These are phyloP conservation scores for Albula glossodonta DNA, from an alignment of 2,113 vertebrate genomes.

Conservation along the genomic window DNA sequence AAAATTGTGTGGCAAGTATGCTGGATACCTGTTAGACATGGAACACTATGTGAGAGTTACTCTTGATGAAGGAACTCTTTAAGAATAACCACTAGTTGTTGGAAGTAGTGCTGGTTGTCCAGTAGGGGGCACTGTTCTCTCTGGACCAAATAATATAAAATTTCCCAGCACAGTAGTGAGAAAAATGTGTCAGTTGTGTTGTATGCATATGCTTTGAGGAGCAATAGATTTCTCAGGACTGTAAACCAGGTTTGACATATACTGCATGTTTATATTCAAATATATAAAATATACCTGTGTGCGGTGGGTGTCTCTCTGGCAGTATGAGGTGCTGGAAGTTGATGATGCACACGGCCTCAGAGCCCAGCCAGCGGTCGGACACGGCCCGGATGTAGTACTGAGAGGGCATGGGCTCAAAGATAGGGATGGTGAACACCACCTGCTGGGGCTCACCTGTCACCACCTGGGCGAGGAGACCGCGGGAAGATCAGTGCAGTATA, in stretches of 20 bases:
- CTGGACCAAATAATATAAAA: not conserved
- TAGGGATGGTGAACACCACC: slow-evolving; percentile 95
- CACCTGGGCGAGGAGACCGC: slow-evolving; percentile 67
- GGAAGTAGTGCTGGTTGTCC: not conserved
- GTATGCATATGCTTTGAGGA: no score
- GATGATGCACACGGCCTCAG: slow-evolving; percentile 92
- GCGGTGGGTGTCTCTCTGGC: slow-evolving; percentile 93
- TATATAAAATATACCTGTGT: slow-evolving; percentile 72
- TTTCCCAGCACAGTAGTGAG: not conserved
- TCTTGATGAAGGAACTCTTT: not conserved
- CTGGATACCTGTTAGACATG: no score
- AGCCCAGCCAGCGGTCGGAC: slow-evolving; percentile 94
- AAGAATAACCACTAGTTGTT: not conserved
- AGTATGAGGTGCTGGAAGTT: slow-evolving; percentile 98
- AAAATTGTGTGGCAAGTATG: no score
- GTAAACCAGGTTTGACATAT: not conserved
- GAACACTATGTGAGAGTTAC: no score
- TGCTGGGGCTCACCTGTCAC: slow-evolving; percentile 83
- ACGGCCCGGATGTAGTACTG: slow-evolving; percentile 96
- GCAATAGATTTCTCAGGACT: no score
- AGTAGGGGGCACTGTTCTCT: not conserved
- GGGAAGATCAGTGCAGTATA: not conserved
- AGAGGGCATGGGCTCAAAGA: slow-evolving; percentile 95
- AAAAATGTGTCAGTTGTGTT: no score
- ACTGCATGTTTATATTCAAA: no score